Conservation (phyloP, 2,797 vertebrate species). For the Diceros bicornis region DNA sequence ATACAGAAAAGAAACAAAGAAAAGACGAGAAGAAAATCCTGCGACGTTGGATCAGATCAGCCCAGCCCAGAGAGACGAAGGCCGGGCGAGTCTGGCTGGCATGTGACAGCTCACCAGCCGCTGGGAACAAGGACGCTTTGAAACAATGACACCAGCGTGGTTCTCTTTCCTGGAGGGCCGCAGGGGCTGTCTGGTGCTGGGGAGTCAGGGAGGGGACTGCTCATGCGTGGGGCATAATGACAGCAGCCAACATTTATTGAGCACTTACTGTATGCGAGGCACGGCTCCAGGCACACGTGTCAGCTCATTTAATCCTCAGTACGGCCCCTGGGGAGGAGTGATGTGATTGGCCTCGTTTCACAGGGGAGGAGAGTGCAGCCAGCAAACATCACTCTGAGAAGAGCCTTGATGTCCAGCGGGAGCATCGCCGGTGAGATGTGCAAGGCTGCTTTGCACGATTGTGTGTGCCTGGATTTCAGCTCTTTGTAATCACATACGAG, state of each 20-base stretch:
- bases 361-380: not conserved
- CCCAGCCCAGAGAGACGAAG: not conserved
- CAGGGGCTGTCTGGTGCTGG: not conserved
- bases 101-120: not conserved
- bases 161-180: not conserved
- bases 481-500: no score
- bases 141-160: not conserved
- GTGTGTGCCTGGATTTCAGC: no score
- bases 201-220: not conserved
- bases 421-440: no score
- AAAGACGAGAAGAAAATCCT: not conserved
- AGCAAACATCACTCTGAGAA: no score
- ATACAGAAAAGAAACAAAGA: not conserved
- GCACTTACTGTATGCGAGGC: not conserved
- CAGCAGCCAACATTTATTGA: not conserved
- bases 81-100: not conserved
- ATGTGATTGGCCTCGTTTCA: not conserved
- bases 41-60: not conserved
- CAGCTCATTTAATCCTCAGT: not conserved
- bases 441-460: no score
- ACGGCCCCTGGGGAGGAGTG: not conserved
- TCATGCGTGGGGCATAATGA: not conserved
- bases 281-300: accelerated
- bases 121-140: not conserved
- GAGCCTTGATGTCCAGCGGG: no score